Evolutionary conservation across 2,888 invertebrate genomes (phyloP).

Genomic region (Hydropsyche betteni): DNA sequence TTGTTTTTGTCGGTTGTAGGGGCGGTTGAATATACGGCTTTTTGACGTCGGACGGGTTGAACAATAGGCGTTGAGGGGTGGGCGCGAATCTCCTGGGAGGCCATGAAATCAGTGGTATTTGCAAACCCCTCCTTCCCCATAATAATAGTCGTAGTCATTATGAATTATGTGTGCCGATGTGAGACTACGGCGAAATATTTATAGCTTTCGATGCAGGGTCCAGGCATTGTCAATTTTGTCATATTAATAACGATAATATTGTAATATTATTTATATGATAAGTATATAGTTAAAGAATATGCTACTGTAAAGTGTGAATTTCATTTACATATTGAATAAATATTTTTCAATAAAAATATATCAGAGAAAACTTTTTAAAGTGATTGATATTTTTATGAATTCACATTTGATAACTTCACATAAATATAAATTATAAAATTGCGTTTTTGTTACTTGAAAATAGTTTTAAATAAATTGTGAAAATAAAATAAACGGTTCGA

Average conservation of each 20-base stretch:
- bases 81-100: constrained; percentile 67
- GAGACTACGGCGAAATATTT: constrained; percentile 49
- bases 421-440: background rate
- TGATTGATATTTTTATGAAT: background rate
- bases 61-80: constrained; percentile 61
- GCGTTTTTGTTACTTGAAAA: background rate
- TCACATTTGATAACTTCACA: background rate
- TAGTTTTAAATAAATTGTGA: background rate
- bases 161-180: constrained; percentile 52
- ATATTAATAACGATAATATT: background rate
- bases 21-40: background rate
- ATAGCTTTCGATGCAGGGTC: constrained; percentile 40
- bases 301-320: background rate
- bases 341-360: no score
- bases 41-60: constrained; percentile 13
- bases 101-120: constrained; percentile 76
- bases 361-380: no score
- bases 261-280: background rate
- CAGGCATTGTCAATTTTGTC: constrained; percentile 5
- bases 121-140: constrained; percentile 57
- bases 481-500: background rate
- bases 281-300: background rate
- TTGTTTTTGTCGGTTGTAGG: background rate
- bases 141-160: constrained; percentile 51
- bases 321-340: no score